phyloP scores from a whole-genome alignment of 2,797 vertebrate species.

The Pseudochirops cupreus region DNA sequence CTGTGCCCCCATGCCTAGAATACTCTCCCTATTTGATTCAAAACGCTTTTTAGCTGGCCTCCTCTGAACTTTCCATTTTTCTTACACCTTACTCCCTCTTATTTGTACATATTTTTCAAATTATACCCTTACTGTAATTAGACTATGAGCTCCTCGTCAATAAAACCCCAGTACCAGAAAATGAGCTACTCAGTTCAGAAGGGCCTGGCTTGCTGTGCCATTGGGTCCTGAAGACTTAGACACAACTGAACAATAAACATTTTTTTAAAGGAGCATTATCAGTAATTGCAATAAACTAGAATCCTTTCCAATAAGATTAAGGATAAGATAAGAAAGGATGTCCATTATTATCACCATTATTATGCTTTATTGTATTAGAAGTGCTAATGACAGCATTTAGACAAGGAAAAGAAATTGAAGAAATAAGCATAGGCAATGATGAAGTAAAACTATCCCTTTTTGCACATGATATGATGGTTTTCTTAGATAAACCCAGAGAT shows the following conservation, averaged over 20 bases:
- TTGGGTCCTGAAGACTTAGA: too few species aligned
- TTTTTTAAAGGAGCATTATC: background rate
- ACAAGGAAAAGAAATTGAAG: background rate
- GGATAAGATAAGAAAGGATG: too few species aligned
- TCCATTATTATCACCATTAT: background rate
- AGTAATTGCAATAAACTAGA: background rate
- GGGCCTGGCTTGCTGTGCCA: too few species aligned
- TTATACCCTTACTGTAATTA: background rate
- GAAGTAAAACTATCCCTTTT: too few species aligned
- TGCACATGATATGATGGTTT: too few species aligned
- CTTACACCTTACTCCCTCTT: background rate
- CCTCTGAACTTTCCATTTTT: background rate
- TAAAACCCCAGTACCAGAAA: too few species aligned
- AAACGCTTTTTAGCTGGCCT: background rate
- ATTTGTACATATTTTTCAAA: background rate
- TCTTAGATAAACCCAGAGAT: background rate
- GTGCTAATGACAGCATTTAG: background rate
- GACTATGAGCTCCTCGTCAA: background rate
- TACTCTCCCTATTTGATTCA: background rate
- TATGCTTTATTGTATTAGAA: background rate
- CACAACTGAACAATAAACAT: too few species aligned
- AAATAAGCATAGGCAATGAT: background rate
- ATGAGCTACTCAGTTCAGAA: too few species aligned
- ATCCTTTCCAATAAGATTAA: background rate
- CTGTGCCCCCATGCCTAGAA: fast-evolving